phyloP scores from a whole-genome alignment of 2,797 vertebrate genomes.

The Phaenicophaeus curvirostris region DNA sequence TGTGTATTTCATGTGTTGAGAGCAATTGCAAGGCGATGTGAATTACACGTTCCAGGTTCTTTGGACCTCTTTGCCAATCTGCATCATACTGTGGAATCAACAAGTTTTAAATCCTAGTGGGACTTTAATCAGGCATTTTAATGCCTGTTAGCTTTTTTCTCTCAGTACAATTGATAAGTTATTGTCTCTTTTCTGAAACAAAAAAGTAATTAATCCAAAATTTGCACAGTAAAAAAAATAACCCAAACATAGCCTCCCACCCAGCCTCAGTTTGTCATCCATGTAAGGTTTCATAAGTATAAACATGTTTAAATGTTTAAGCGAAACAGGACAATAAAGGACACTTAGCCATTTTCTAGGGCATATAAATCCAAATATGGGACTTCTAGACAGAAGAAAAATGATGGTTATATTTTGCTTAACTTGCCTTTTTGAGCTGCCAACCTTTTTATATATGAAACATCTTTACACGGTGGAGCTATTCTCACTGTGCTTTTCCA shows the following conservation, averaged over 20 bases:
- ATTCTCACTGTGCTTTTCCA: not conserved
- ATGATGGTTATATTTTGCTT: not conserved
- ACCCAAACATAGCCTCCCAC: not conserved
- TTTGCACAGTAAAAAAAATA: not conserved
- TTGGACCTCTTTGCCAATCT: not conserved
- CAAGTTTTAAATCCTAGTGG: not conserved
- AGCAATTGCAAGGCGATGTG: not conserved
- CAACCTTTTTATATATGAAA: constrained; percentile 14
- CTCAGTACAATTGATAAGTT: not conserved
- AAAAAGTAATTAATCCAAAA: not conserved
- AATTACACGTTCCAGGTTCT: not conserved
- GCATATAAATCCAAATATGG: not conserved
- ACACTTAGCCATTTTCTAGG: not conserved
- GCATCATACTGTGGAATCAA: not conserved
- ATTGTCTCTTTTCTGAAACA: not conserved
- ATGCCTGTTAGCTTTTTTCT: not conserved
- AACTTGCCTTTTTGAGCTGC: constrained; percentile 26
- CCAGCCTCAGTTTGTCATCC: not conserved
- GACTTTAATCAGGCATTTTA: not conserved
- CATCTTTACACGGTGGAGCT: not conserved
- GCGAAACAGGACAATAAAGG: constrained; percentile 15
- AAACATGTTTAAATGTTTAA: not conserved
- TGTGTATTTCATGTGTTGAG: not conserved
- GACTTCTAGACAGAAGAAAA: not conserved
- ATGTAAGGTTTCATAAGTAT: not conserved